phyloP scores from a whole-genome alignment of 2,113 vertebrate species.

The Esox niger region DNA sequence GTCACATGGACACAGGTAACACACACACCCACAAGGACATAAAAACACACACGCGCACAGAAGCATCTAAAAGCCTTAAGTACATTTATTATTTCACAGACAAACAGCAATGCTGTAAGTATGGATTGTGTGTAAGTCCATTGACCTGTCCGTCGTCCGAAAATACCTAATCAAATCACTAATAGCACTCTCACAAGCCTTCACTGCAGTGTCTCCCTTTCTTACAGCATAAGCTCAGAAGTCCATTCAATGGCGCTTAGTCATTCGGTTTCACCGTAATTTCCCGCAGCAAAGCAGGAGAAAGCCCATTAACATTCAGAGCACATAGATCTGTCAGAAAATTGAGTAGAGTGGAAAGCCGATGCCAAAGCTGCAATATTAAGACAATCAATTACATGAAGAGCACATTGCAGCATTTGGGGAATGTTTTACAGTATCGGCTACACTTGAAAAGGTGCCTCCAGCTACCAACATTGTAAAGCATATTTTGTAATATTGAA shows the following conservation, averaged over 20 bases:
- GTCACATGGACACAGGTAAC: constrained; percentile 78
- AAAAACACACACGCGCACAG: neutral
- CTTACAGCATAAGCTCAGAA: constrained; percentile 21
- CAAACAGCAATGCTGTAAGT: too few relatives aligned
- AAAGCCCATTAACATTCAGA: constrained; percentile 55
- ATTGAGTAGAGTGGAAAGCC: constrained; percentile 39
- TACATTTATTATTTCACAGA: constrained; percentile 51
- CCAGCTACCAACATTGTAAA: neutral
- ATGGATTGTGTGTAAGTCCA: too few relatives aligned
- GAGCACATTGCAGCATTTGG: constrained; percentile 26
- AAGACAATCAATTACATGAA: constrained; percentile 55
- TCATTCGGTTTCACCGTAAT: constrained; percentile 32
- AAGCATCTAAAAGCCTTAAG: constrained; percentile 9
- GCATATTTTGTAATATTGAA: neutral
- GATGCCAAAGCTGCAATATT: constrained; percentile 51
- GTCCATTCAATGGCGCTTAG: constrained; percentile 23
- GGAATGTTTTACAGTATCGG: too few relatives aligned
- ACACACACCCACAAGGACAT: neutral
- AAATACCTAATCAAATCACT: too few relatives aligned
- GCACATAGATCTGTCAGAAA: constrained; percentile 41
- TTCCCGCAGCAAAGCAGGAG: constrained; percentile 44
- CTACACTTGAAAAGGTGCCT: too few relatives aligned
- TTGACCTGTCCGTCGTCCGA: too few relatives aligned
- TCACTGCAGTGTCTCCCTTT: too few relatives aligned
- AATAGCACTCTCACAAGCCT: constrained; percentile 27